Evolutionary conservation across 2,888 invertebrate genomes (phyloP), one percentile per base, ranked within the genome.

Genomic region (Amphipoea oculea): DNA sequence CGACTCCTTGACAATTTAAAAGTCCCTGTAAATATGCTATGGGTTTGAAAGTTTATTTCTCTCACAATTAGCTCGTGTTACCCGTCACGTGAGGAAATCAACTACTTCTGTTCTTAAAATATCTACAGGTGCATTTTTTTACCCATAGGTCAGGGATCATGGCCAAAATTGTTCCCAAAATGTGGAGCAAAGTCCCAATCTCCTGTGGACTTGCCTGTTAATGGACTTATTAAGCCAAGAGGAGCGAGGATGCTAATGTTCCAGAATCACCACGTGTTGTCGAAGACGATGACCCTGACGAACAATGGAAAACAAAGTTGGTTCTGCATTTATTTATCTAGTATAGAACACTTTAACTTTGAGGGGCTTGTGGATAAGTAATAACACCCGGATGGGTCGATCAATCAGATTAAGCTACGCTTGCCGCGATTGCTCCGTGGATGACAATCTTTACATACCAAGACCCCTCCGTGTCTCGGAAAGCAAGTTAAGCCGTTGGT

Each of bases 181-280:
- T 96, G 96, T 65, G 91, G 87, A 0, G 94, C 94, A 0, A 86
- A 80, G 0, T 92, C 91, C 0, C 96, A 96, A 77, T 96, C 96
- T 0, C 96, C 96, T 0, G 92, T 96, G 0, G 87, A 95, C 57
- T 71, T 96, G 4, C 96, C 96, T 0, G 72, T 85, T 0, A 45
- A 65, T 2, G 93, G 93, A 0, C 83, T 95, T 5, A 40, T 92
- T 0, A 91, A 85, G 14, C 87, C 92, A 0, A 91, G 82, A 67
- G 92, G 92, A 0, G 90, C 91, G 0, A 90, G 94, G 3, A 80
- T 81, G 6, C 87, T 96, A 11, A 48, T 90, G 20, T 96, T 95
- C 75, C 85, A 78, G 57, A 94, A 95, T 81, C 95, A 94, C 60
- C 86, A 94, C 17, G 81, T 89, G 0, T 0, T 48, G 11, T 94